phyloP scores from a whole-genome alignment of 2,797 vertebrate species.

The Rhyacichthys aspro region DNA sequence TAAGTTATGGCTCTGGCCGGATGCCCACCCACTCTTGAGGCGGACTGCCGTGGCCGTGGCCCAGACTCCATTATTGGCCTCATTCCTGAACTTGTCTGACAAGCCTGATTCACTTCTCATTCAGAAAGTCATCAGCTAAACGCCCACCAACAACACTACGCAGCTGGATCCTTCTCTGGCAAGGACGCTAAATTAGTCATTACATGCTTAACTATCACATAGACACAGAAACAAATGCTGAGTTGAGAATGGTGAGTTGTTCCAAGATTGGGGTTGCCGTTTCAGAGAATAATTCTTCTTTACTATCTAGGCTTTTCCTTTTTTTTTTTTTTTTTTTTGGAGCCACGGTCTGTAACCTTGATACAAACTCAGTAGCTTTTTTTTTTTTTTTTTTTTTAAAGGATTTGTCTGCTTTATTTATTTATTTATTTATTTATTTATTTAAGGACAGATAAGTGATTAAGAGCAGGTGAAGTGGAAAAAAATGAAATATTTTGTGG shows the following conservation, averaged over 20 bases:
- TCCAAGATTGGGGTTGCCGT: conserved; percentile 26
- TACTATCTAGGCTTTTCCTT: conserved; percentile 20
- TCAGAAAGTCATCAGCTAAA: conserved; percentile 51
- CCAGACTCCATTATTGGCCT: conserved; percentile 57
- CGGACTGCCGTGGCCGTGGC: conserved; percentile 56
- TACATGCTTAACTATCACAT: conserved; percentile 43
- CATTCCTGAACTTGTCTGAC: conserved; percentile 64
- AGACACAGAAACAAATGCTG: conserved; percentile 28
- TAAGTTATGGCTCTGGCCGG: conserved; percentile 71
- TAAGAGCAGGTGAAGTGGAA: conserved; percentile 31
- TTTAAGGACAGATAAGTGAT: conserved; percentile 47
- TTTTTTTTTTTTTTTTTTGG: conserved; percentile 25
- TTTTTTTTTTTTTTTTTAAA: too few relatives aligned
- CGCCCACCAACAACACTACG: conserved; percentile 44
- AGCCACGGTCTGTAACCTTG: too few relatives aligned
- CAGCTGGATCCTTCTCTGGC: conserved; percentile 52
- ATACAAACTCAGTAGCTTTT: too few relatives aligned
- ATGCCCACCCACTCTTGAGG: conserved; percentile 57
- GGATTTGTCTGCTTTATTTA: conserved; percentile 33
- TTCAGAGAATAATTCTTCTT: conserved; percentile 17
- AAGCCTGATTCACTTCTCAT: conserved; percentile 64
- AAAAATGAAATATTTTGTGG: conserved; percentile 11
- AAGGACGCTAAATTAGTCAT: conserved; percentile 48
- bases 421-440: conserved; percentile 11
- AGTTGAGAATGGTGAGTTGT: conserved; percentile 30